Evolutionary conservation across 2,797 vertebrate species (phyloP), one percentile per base, ranked within the genome.

Genomic region (Pachyuromys duprasi): DNA sequence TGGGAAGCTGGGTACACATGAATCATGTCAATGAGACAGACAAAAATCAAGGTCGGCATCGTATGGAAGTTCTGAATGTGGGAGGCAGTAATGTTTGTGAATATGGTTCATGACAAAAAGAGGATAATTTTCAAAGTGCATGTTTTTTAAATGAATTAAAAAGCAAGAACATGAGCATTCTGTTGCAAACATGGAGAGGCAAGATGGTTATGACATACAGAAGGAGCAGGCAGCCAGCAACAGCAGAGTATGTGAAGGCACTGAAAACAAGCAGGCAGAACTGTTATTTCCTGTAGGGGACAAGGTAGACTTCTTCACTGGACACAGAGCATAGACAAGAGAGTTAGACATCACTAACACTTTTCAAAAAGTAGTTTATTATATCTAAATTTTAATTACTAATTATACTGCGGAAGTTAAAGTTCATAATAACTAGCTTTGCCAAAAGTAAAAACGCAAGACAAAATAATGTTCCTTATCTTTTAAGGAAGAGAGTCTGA

Each of bases 311-410:
- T 89, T 92, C 60, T 89, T 83, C 24, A 86, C 39, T 15, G 11
- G 62, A 20, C 0, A 0, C 28, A 42, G 26, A 3, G 1, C 13
- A 26, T 11, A 42, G 9, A n/a, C 31, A 55, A n/a, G 65, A 76
- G 49, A 49, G 49, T 49, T 8, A 49, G 63, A 22, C 5, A 75
- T 0, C 15, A 49, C 31, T 28, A 74, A 76, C 33, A n/a, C 2
- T 63, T 87, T 80, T 65, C 1, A 76, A 94, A 26, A 74, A 31
- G 17, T 53, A 69, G 20, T 62, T 72, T 76, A 45, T 55, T 72
- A 39, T 62, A 26, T 72, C 72, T 13, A 63, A 79, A 93, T 8
- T 81, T 81, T 72, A 89, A 36, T 93, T 91, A 55, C 18, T 72
- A 78, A 39, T 62, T 62, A 49, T 69, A 62, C 60, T 69, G 57